These are phyloP conservation scores for Brachionus rubens DNA, from an alignment of 1,140 invertebrate species.

Conservation along the genomic window DNA sequence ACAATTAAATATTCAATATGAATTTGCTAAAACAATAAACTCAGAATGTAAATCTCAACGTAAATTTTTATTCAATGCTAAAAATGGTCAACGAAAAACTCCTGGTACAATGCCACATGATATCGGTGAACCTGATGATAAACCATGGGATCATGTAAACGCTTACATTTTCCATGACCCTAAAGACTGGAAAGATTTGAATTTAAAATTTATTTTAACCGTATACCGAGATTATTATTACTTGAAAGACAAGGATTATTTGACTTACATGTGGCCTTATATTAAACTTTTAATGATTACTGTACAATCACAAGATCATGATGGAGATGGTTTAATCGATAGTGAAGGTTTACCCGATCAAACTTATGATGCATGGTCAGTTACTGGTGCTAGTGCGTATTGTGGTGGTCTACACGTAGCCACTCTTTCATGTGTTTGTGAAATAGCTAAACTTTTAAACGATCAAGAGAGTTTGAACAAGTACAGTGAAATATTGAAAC, in stretches of 20 bases:
- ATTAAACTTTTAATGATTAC: slow-evolving; percentile 62
- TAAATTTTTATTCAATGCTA: slow-evolving; percentile 63
- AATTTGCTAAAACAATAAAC: slow-evolving; percentile 64
- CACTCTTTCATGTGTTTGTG: slow-evolving; percentile 68
- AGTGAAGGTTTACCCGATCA: slow-evolving; percentile 84
- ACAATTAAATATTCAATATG: slow-evolving; percentile 79
- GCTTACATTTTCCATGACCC: slow-evolving; percentile 86
- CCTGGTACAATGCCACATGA: slow-evolving; percentile 78
- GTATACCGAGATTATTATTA: slow-evolving; percentile 68
- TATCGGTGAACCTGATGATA: slow-evolving; percentile 84
- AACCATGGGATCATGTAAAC: slow-evolving; percentile 77
- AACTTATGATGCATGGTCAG: slow-evolving; percentile 82
- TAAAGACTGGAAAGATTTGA: slow-evolving; percentile 84
- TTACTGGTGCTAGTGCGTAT: slow-evolving; percentile 83
- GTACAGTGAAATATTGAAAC: slow-evolving; percentile 70
- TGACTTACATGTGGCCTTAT: slow-evolving; percentile 67
- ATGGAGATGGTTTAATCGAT: slow-evolving; percentile 84
- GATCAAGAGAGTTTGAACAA: slow-evolving; percentile 66
- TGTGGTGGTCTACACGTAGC: slow-evolving; percentile 86
- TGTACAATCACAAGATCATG: slow-evolving; percentile 71
- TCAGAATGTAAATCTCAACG: slow-evolving; percentile 50
- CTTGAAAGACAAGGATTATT: slow-evolving; percentile 62
- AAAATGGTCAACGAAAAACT: slow-evolving; percentile 61
- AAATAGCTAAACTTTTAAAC: slow-evolving; percentile 71
- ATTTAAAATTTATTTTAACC: slow-evolving; percentile 84